A percentile compares a stretch with the other conserved stretches of the same genome.
These are phyloP conservation scores for Atta cephalotes DNA, from an alignment of 1,140 invertebrate genomes.

Conservation along the genomic window DNA sequence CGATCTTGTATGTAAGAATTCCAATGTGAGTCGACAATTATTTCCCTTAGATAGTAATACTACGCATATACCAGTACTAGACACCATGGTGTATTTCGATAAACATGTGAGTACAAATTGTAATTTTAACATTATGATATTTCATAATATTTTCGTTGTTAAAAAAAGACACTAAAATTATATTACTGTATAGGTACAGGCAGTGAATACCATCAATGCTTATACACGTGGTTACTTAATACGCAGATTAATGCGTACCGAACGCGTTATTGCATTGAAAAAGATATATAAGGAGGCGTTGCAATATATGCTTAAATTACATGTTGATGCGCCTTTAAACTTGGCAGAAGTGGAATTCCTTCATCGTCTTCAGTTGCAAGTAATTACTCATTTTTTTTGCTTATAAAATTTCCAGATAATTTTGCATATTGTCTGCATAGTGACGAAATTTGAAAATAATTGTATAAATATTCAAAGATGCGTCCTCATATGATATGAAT, in stretches of 20 bases:
- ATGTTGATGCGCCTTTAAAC: slow-evolving; percentile 88
- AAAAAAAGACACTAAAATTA: slow-evolving; percentile 9
- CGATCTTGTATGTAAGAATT: slow-evolving; percentile 66
- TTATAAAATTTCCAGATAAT: neutral
- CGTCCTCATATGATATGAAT: too few species aligned
- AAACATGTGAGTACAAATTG: slow-evolving; percentile 80
- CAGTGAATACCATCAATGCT: slow-evolving; percentile 91
- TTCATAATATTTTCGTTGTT: neutral
- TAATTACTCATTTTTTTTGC: slow-evolving; percentile 64
- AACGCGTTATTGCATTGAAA: slow-evolving; percentile 92
- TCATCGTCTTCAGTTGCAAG: slow-evolving; percentile 83
- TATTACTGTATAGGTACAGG: slow-evolving; percentile 85
- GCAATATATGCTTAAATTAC: slow-evolving; percentile 91
- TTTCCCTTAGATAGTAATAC: slow-evolving; percentile 80
- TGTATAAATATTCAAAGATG: too few species aligned
- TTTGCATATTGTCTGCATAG: too few species aligned
- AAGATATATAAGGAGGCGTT: slow-evolving; percentile 93
- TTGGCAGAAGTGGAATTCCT: slow-evolving; percentile 84
- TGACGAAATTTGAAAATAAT: too few species aligned
- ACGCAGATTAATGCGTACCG: slow-evolving; percentile 92
- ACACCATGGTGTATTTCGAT: slow-evolving; percentile 76
- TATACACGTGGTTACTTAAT: slow-evolving; percentile 92
- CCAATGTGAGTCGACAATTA: slow-evolving; percentile 79
- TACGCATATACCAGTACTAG: slow-evolving; percentile 72
- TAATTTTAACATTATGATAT: slow-evolving; percentile 23